phyloP scores from a whole-genome alignment of 2,888 invertebrate genomes.

The Hydropsyche betteni region DNA sequence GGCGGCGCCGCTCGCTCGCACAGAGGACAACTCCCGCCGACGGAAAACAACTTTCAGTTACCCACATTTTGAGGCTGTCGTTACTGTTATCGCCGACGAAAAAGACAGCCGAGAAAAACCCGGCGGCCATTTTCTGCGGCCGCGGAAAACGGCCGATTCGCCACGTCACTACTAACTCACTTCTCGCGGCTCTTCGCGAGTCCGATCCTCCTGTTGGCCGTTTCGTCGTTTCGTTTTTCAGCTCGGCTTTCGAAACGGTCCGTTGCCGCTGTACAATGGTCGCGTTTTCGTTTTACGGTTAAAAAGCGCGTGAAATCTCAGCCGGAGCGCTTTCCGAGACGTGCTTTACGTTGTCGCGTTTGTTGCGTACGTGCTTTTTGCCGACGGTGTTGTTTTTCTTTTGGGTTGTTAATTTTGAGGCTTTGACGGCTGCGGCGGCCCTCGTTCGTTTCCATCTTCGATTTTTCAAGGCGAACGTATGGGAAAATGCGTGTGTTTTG shows the following conservation, averaged over 20 bases:
- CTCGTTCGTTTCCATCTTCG: too few species aligned
- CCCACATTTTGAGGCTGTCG: constrained; percentile 34
- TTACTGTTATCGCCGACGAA: background rate
- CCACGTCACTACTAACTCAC: constrained; percentile 19
- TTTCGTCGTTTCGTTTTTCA: background rate
- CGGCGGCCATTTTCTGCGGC: background rate
- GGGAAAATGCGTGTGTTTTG: too few species aligned
- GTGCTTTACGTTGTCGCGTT: too few species aligned
- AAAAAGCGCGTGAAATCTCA: constrained; percentile 3
- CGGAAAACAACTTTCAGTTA: constrained; percentile 42
- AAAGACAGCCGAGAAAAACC: background rate
- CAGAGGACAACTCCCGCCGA: constrained; percentile 25
- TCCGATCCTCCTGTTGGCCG: background rate
- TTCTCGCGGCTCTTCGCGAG: background rate
- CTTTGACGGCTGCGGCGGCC: too few species aligned
- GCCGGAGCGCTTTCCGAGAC: background rate
- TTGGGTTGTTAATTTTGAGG: too few species aligned
- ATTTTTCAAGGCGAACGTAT: too few species aligned
- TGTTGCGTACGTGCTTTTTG: too few species aligned
- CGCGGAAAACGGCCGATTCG: background rate
- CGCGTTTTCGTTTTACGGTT: background rate
- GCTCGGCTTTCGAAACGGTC: constrained; percentile 8
- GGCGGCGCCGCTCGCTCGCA: constrained; percentile 7
- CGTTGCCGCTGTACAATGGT: background rate
- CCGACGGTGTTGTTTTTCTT: too few species aligned